Percentiles rank a stretch among this genome's conserved stretches.
These are phyloP conservation scores for Gonocerus acuteangulatus DNA, from an alignment of 2,888 invertebrate species.

Conservation along the genomic window DNA sequence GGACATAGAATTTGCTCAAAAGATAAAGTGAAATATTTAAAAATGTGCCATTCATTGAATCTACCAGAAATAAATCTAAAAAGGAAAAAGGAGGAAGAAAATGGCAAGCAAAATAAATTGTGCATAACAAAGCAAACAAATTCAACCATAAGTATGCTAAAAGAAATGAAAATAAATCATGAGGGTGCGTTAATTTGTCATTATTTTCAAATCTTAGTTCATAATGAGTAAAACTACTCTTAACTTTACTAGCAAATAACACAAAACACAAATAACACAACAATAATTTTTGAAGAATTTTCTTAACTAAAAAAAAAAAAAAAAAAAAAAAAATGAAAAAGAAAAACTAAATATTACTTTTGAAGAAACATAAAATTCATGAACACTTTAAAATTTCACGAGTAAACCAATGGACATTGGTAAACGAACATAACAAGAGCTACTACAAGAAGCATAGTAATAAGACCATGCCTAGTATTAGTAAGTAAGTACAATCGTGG, in stretches of 20 bases:
- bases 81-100: no score
- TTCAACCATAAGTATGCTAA: neutral
- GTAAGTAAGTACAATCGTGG: neutral
- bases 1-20: no score
- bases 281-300: neutral
- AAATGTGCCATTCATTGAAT: no score
- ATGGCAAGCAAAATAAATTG: neutral
- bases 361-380: neutral
- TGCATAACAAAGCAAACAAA: conserved; percentile 22
- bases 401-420: no score
- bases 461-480: conserved; percentile 18
- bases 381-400: no score
- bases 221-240: conserved; percentile 12
- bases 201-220: conserved; percentile 3
- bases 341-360: neutral
- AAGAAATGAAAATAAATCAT: conserved; percentile 23
- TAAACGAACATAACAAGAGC: no score
- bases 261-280: conserved; percentile 10
- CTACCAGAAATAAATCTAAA: no score
- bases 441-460: conserved; percentile 12
- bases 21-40: no score
- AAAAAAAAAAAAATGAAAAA: neutral
- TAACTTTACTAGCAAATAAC: conserved; percentile 3
- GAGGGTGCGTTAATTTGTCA: conserved; percentile 35
- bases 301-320: neutral